Conservation (phyloP, 1,140 invertebrate genomes). For the Nomia melanderi region DNA sequence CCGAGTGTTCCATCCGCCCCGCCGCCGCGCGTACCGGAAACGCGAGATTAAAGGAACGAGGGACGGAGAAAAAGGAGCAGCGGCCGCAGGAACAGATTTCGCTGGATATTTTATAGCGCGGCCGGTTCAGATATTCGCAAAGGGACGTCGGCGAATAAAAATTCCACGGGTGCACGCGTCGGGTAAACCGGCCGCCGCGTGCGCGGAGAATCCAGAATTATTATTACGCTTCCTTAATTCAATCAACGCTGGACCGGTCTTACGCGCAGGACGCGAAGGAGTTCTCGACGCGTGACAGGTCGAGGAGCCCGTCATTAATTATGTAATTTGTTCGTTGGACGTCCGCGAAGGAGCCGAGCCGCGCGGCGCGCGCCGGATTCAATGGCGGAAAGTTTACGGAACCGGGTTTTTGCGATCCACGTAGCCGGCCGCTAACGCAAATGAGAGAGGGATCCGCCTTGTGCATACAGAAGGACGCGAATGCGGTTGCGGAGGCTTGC, state of each 20-base stretch:
- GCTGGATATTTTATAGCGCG: background rate
- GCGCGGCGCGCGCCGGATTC: background rate
- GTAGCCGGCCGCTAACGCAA: background rate
- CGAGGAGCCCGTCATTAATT: background rate
- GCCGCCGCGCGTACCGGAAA: background rate
- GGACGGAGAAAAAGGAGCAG: background rate
- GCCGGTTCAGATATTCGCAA: constrained; percentile 14
- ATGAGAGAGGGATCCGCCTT: background rate
- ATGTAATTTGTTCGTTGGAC: constrained; percentile 12
- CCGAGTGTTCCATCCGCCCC: background rate
- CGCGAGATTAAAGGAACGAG: background rate
- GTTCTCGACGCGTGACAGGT: background rate
- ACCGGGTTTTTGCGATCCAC: constrained; percentile 7
- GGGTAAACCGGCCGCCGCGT: background rate
- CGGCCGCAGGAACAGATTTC: background rate
- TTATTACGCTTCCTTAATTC: constrained; percentile 5
- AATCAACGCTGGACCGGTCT: background rate
- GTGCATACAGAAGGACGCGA: constrained; percentile 14
- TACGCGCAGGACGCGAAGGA: background rate
- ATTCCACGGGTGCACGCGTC: background rate
- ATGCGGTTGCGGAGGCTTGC: background rate
- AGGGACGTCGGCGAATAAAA: constrained; percentile 3
- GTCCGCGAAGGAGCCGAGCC: background rate
- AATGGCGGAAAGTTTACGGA: background rate
- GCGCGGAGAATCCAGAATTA: background rate